A percentile compares a stretch with the other conserved stretches of the same genome.
Evolutionary conservation across 2,797 vertebrate species (phyloP).

Genomic region (Leptatherina wallacei): DNA sequence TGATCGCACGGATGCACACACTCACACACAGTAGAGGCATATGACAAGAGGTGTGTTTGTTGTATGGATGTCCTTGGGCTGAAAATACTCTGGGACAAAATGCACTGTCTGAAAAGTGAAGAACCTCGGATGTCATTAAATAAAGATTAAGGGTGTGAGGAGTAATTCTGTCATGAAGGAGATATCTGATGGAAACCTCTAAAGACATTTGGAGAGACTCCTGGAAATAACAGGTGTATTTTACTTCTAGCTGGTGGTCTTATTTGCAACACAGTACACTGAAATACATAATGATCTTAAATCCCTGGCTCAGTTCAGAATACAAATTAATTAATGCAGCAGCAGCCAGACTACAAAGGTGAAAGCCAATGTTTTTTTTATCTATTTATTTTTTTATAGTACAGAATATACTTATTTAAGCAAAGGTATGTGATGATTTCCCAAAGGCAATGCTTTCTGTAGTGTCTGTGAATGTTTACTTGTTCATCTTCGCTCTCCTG

Average conservation of each 20-base stretch:
- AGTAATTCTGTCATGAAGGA: constrained; percentile 49
- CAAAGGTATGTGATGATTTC: background rate
- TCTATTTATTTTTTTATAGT: background rate
- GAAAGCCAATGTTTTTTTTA: no score
- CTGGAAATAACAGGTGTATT: constrained; percentile 11
- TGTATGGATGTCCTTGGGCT: constrained; percentile 58
- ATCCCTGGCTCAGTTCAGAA: background rate
- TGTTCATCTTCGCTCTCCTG: background rate
- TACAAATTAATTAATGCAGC: background rate
- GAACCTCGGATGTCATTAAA: constrained; percentile 50
- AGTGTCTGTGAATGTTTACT: background rate
- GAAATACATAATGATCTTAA: constrained; percentile 12
- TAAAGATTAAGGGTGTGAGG: constrained; percentile 49
- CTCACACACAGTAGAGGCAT: constrained; percentile 9
- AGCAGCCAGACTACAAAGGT: background rate
- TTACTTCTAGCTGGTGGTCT: background rate
- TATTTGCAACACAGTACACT: background rate
- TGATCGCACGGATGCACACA: constrained; percentile 5
- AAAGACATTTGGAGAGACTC: constrained; percentile 13
- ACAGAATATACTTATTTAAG: background rate
- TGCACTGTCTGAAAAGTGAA: constrained; percentile 41
- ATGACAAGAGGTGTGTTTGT: constrained; percentile 42
- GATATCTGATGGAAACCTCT: constrained; percentile 34
- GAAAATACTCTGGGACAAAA: constrained; percentile 32
- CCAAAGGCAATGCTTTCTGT: background rate